Conservation (phyloP, 1,140 invertebrate genomes). For the Conus betulinus region DNA sequence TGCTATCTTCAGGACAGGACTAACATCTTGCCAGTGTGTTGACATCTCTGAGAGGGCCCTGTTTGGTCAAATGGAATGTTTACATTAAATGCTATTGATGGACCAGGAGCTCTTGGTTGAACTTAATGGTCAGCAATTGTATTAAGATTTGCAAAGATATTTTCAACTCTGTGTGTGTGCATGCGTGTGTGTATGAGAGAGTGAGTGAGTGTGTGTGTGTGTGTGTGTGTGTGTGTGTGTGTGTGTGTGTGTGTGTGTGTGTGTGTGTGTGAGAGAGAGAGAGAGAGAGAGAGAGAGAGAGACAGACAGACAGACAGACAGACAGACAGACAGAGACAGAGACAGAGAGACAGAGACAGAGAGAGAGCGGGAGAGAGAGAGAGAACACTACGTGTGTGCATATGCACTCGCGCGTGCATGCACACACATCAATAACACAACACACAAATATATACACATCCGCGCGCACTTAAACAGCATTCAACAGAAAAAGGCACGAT, state of each 20-base stretch:
- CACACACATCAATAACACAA: not conserved
- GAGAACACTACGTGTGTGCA: not conserved
- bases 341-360: not conserved
- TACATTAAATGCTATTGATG: too few species aligned
- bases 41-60: too few species aligned
- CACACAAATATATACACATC: not conserved
- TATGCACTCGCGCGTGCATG: not conserved
- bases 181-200: too few species aligned
- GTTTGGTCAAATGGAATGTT: too few species aligned
- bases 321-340: slow-evolving; percentile 13
- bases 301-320: slow-evolving; percentile 6
- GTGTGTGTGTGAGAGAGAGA: not conserved
- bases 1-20: too few species aligned
- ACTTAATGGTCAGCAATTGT: too few species aligned
- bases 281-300: slow-evolving; percentile 4
- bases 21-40: too few species aligned
- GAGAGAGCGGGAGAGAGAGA: slow-evolving; percentile 18
- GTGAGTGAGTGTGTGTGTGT: not conserved
- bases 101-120: too few species aligned
- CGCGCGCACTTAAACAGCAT: not conserved
- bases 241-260: not conserved
- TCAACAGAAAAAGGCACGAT: not conserved
- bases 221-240: not conserved
- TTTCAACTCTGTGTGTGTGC: too few species aligned
- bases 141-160: too few species aligned